Evolutionary conservation across 2,888 invertebrate genomes (phyloP).

Genomic region (Plagiodera versicolora): DNA sequence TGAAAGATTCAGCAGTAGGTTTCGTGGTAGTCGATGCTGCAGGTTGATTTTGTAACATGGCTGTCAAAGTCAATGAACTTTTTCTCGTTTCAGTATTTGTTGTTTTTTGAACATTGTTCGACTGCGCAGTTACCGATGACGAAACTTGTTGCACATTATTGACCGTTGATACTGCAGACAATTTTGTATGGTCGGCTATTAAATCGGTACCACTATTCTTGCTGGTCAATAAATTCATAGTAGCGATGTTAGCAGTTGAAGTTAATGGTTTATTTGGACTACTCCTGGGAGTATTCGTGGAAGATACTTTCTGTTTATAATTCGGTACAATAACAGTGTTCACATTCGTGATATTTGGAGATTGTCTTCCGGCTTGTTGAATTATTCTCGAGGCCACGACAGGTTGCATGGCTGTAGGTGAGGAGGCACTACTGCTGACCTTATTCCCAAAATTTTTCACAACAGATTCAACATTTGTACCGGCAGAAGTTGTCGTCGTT

Average conservation of each 20-base stretch:
- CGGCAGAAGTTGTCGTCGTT: constrained; percentile 59
- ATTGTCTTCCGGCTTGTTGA: constrained; percentile 41
- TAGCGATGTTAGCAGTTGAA: constrained; percentile 19
- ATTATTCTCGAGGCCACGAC: constrained; percentile 44
- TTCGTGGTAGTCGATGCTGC: constrained; percentile 52
- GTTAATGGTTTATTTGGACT: constrained; percentile 22
- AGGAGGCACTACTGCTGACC: constrained; percentile 42
- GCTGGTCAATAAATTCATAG: constrained; percentile 37
- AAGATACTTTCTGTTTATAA: constrained; percentile 43
- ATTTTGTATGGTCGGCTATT: constrained; percentile 48
- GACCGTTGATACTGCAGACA: constrained; percentile 40
- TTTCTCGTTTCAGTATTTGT: constrained; percentile 37
- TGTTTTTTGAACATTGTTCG: constrained; percentile 26
- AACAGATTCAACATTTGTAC: constrained; percentile 56
- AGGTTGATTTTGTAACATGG: constrained; percentile 56
- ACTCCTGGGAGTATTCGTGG: constrained; percentile 29
- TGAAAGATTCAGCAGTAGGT: constrained; percentile 52
- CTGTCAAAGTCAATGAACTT: constrained; percentile 51
- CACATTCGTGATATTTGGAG: constrained; percentile 40
- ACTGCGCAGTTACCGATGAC: constrained; percentile 17
- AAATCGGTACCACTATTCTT: constrained; percentile 42
- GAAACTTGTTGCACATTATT: constrained; percentile 28
- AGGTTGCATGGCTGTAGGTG: constrained; percentile 42
- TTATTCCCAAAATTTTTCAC: constrained; percentile 50
- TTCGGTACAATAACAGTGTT: constrained; percentile 47